Percentiles rank a stretch among this genome's conserved stretches.
Conservation (phyloP, 2,888 invertebrate species). For the Tenthredo mesomela region DNA sequence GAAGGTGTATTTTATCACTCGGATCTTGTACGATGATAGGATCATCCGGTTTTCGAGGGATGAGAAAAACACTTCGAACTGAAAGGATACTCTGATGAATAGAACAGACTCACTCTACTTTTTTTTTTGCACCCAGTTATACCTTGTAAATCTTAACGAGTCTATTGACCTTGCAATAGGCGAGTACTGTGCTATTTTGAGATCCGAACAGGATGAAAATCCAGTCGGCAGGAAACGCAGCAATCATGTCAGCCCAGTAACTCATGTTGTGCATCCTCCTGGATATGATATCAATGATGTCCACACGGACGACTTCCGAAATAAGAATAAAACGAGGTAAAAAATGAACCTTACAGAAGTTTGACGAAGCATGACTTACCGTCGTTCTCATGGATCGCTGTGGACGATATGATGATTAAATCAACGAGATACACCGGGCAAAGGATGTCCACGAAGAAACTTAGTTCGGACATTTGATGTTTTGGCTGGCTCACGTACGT, state of each 20-base stretch:
- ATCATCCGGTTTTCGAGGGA: conserved; percentile 26
- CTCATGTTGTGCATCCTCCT: conserved; percentile 11
- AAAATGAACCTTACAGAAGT: neutral
- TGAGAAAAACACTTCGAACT: conserved; percentile 20
- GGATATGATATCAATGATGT: conserved; percentile 32
- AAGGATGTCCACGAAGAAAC: neutral
- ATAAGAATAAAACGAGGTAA: neutral
- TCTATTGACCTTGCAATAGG: conserved; percentile 21
- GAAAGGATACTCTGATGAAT: neutral
- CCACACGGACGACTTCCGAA: neutral
- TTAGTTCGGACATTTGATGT: neutral
- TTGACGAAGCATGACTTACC: neutral
- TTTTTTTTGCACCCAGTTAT: neutral
- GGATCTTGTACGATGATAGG: conserved; percentile 3
- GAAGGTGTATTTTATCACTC: conserved; percentile 26
- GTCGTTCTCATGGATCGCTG: conserved; percentile 31
- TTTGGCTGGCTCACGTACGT: neutral
- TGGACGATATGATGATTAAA: conserved; percentile 30
- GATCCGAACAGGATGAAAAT: conserved; percentile 15
- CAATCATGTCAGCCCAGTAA: conserved; percentile 28
- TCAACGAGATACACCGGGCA: conserved; percentile 8
- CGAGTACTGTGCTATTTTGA: neutral
- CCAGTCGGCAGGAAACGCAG: conserved; percentile 37
- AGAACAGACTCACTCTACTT: neutral
- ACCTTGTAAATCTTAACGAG: conserved; percentile 35